phyloP scores from a whole-genome alignment of 1,140 invertebrate species.

The Monomorium pharaonis region DNA sequence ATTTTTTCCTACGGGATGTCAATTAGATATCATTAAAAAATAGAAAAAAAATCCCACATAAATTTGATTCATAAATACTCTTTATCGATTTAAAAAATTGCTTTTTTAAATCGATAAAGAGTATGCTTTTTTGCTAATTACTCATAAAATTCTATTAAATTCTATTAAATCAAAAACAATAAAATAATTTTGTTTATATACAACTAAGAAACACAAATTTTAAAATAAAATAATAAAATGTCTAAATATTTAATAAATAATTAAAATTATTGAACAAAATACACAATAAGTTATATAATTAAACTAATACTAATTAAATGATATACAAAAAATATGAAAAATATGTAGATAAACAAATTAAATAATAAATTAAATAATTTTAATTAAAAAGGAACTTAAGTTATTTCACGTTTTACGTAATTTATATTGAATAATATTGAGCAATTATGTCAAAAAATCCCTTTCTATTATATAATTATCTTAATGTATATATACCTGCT shows the following conservation, averaged over 20 bases:
- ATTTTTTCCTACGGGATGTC: too few relatives aligned
- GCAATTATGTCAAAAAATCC: neutral
- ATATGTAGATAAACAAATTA: neutral
- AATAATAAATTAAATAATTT: neutral
- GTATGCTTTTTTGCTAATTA: neutral
- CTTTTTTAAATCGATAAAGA: too few relatives aligned
- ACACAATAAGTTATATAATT: neutral
- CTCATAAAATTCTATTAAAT: neutral
- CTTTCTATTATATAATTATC: neutral
- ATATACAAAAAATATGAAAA: neutral
- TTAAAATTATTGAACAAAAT: neutral
- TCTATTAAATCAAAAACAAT: too few relatives aligned
- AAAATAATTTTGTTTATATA: neutral
- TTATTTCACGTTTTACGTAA: neutral
- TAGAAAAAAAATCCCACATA: neutral
- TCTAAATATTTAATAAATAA: neutral
- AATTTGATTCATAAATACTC: neutral
- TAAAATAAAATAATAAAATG: neutral
- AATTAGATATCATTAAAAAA: too few relatives aligned
- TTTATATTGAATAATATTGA: neutral
- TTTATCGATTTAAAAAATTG: neutral
- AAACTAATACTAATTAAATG: neutral
- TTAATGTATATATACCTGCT: slow-evolving; percentile 18
- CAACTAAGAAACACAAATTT: slow-evolving; percentile 12
- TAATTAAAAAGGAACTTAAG: neutral